These are phyloP conservation scores for Sinocyclocheilus maitianheensis DNA, from an alignment of 2,113 vertebrate species.

Conservation along the genomic window DNA sequence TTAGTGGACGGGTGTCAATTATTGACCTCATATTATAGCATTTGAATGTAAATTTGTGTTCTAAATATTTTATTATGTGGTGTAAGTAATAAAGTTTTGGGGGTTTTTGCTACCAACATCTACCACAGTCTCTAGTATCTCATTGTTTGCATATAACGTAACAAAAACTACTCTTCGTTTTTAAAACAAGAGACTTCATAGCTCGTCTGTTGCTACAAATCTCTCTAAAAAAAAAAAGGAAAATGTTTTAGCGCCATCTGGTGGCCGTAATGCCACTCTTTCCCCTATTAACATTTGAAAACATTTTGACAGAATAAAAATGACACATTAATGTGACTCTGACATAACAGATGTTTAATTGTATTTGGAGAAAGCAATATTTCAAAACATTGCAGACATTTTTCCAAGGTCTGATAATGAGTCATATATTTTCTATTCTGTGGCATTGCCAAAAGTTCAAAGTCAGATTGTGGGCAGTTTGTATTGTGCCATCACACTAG, in stretches of 20 bases:
- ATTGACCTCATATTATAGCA: not conserved
- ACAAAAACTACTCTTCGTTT: not conserved
- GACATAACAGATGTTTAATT: not conserved
- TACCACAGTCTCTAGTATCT: not conserved
- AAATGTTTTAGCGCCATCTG: conserved; percentile 8
- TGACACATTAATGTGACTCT: not conserved
- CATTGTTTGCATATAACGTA: not conserved
- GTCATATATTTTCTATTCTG: not conserved
- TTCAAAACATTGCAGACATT: not conserved
- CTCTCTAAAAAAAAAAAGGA: not conserved
- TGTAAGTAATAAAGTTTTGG: not conserved
- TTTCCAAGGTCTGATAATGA: not conserved
- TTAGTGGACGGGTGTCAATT: not conserved
- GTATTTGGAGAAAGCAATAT: not conserved
- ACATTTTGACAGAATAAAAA: not conserved
- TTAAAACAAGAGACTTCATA: not conserved
- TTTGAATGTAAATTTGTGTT: not conserved
- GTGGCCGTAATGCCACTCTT: not conserved
- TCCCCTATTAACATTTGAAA: not conserved
- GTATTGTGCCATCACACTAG: not conserved
- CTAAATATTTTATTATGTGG: not conserved
- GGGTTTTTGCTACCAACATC: too few relatives aligned
- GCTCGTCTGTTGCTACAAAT: not conserved
- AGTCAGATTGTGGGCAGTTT: not conserved
- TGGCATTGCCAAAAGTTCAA: not conserved